Percentiles rank a stretch among this genome's conserved stretches.
phyloP scores from a whole-genome alignment of 2,888 invertebrate species.

The Cremastinae sp. region DNA sequence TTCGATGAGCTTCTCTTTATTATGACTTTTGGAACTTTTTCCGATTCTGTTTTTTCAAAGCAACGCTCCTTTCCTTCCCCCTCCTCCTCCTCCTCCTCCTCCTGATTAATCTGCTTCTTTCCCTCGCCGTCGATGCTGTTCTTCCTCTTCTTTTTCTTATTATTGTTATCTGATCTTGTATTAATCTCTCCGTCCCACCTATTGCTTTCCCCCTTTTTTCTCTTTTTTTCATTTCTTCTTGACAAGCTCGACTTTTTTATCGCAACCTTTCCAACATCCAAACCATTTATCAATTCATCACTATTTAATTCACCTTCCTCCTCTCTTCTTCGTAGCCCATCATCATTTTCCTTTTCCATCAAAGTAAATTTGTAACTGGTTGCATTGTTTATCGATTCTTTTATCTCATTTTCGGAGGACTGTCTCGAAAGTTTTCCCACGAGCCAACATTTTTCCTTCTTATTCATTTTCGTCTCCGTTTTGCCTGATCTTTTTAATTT shows the following conservation, averaged over 20 bases:
- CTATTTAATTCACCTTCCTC: conserved; percentile 37
- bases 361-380: conserved; percentile 47
- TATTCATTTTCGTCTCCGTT: conserved; percentile 64
- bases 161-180: no score
- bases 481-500: no score
- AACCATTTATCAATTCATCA: conserved; percentile 13
- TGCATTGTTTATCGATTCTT: conserved; percentile 35
- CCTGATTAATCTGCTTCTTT: conserved; percentile 7
- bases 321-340: conserved; percentile 17
- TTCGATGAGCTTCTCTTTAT: conserved; percentile 77
- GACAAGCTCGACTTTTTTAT: conserved; percentile 34
- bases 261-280: no score
- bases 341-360: conserved; percentile 41
- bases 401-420: conserved; percentile 26
- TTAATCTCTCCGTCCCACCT: no score
- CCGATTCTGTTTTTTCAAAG: no score
- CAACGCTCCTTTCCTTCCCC: conserved; percentile 42
- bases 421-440: conserved; percentile 55
- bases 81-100: conserved; percentile 53
- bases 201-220: no score
- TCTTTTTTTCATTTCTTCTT: conserved; percentile 42
- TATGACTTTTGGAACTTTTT: conserved; percentile 78
- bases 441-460: conserved; percentile 58
- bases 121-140: background rate
- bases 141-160: no score